These are phyloP conservation scores for Noctua janthina DNA, from an alignment of 2,888 invertebrate genomes.

Conservation along the genomic window DNA sequence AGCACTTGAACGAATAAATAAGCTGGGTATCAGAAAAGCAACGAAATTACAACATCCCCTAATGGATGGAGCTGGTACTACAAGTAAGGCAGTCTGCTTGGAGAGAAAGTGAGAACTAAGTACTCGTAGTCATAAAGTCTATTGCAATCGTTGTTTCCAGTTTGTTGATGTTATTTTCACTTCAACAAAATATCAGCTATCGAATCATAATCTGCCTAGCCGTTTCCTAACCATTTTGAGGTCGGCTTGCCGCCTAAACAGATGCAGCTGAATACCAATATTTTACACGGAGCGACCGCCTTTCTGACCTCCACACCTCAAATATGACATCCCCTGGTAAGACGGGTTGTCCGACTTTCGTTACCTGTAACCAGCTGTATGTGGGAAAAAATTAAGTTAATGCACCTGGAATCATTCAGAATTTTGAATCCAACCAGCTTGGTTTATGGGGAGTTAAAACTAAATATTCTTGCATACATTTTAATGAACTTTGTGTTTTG, in stretches of 20 bases:
- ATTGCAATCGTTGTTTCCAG: not conserved
- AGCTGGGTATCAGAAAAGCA: constrained; percentile 6
- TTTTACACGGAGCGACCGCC: not conserved
- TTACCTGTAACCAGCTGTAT: not conserved
- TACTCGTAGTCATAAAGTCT: not conserved
- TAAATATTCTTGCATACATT: not conserved
- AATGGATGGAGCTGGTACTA: constrained; percentile 34
- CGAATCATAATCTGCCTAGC: not conserved
- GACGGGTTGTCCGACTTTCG: not conserved
- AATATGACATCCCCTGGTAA: not conserved
- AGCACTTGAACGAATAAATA: constrained; percentile 24
- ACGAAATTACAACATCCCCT: constrained; percentile 22
- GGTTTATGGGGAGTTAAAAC: not conserved
- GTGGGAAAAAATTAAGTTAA: not conserved
- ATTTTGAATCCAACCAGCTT: not conserved
- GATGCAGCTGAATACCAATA: not conserved
- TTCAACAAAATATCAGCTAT: not conserved
- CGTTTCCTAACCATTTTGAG: not conserved
- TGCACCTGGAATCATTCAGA: not conserved
- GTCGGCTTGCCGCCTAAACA: not conserved
- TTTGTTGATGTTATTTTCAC: not conserved
- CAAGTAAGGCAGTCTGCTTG: not conserved
- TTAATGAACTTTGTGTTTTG: not conserved
- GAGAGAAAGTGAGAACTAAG: constrained; percentile 33
- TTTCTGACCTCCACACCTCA: not conserved